Evolutionary conservation across 1,140 invertebrate genomes (phyloP), one percentile per base, ranked within the genome.

Genomic region (Aleiodes sp.): DNA sequence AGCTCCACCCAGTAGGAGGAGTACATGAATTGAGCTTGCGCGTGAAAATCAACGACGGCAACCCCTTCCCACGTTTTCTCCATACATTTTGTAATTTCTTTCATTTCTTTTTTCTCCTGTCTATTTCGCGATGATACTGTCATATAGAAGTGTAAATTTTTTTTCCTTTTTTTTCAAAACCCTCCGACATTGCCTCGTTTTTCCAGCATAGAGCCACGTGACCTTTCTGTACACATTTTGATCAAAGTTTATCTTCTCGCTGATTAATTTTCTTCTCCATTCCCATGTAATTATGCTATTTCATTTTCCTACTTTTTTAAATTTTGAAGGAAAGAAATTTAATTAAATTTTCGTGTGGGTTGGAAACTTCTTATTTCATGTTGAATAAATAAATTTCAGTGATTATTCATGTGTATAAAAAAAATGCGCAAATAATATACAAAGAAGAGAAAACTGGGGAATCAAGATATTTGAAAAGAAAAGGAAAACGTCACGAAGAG

Each of bases 1-100:
- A 82, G 84, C 84, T 85, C 84, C 84, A 79, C 84, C 84, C 81
- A 57, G 71, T 60, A 43, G 67, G 43, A 63, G 67, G 67, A 69
- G 57, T 61, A 63, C 37, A 14, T 26, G 39, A 37, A 10, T 81
- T 75, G 76, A 78, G 79, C 79, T 82, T 80, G 78, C 75, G 75
- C 75, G 75, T 74, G 68, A 69, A 71, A 72, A 66, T 68, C 52
- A 28, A 57, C 56, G 24, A 33, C 24, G 9, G 6, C 21, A 16
- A 28, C 71, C 24, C 60, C 61, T 60, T 46, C 68, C 10, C 33
- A 59, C 29, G 14, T 26, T 14, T 24, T 43, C 31, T 29, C 14
- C 21, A 1, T 24, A n/a, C 61, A 41, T 29, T 43, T 43, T 59
- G 16, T 41, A 24, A 41, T 39, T 59, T 29, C 31, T 31, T 59